Conservation (phyloP, 2,888 invertebrate species). For the Luffia ferchaultella region DNA sequence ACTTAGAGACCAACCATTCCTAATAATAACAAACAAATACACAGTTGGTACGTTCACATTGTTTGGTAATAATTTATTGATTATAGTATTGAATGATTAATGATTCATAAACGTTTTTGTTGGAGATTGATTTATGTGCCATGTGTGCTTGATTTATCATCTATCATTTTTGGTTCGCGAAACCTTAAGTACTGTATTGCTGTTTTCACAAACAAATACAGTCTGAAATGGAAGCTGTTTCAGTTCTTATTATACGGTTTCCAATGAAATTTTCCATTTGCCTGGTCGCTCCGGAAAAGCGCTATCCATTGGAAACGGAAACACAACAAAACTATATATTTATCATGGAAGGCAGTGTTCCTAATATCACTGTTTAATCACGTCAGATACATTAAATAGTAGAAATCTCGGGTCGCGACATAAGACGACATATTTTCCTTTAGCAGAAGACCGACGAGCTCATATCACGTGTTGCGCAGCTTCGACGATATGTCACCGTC, state of each 20-base stretch:
- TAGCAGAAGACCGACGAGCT: constrained; percentile 6
- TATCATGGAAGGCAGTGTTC: no score
- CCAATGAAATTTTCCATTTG: no score
- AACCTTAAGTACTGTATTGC: no score
- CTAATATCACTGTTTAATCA: background rate
- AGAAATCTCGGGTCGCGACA: background rate
- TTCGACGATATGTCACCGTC: constrained; percentile 39
- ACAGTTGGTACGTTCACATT: background rate
- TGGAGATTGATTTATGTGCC: background rate
- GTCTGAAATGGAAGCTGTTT: no score
- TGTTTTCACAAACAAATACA: no score
- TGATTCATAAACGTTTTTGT: background rate
- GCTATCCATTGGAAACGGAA: no score
- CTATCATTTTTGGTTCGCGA: no score
- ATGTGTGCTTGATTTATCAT: no score
- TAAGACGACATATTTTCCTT: background rate
- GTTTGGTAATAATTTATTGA: background rate
- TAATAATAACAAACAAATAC: background rate
- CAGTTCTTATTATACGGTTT: no score
- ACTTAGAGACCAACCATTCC: background rate
- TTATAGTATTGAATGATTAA: background rate
- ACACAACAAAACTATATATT: no score
- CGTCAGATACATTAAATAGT: background rate
- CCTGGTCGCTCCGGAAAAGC: no score
- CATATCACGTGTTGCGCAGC: constrained; percentile 41